Evolutionary conservation across 2,113 vertebrate species (phyloP).

Genomic region (Larimichthys polyactis): DNA sequence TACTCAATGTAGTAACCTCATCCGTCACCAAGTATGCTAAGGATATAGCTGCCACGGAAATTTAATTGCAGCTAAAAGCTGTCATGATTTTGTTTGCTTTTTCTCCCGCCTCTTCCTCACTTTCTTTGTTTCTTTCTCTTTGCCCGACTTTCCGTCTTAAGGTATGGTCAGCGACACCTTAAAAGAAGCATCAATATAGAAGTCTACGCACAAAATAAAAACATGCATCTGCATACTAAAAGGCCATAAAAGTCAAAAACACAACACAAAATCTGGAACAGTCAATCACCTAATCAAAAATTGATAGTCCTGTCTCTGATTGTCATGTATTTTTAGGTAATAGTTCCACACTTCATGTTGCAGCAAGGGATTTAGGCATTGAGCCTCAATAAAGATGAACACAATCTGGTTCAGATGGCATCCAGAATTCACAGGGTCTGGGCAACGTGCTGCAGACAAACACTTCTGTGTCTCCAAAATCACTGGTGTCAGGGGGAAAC

Average conservation of each 20-base stretch:
- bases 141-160: not conserved
- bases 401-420: conserved; percentile 75
- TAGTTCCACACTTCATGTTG: conserved; percentile 45
- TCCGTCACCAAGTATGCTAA: conserved; percentile 57
- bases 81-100: conserved; percentile 48
- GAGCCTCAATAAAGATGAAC: conserved; percentile 58
- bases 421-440: conserved; percentile 70
- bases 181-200: not conserved
- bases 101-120: not conserved
- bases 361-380: conserved; percentile 46
- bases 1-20: conserved; percentile 42
- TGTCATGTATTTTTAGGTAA: conserved; percentile 50
- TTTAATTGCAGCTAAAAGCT: conserved; percentile 59
- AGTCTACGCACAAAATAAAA: not conserved
- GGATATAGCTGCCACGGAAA: conserved; percentile 41
- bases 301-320: not conserved
- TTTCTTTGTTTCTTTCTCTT: not conserved
- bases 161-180: not conserved
- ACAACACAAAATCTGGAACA: not conserved
- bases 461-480: conserved; percentile 78
- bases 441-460: conserved; percentile 83
- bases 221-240: not conserved
- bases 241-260: not conserved
- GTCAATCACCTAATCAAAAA: not conserved
- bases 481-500: conserved; percentile 83